Evolutionary conservation across 2,113 vertebrate genomes (phyloP).

Genomic region (Cavia porcellus): DNA sequence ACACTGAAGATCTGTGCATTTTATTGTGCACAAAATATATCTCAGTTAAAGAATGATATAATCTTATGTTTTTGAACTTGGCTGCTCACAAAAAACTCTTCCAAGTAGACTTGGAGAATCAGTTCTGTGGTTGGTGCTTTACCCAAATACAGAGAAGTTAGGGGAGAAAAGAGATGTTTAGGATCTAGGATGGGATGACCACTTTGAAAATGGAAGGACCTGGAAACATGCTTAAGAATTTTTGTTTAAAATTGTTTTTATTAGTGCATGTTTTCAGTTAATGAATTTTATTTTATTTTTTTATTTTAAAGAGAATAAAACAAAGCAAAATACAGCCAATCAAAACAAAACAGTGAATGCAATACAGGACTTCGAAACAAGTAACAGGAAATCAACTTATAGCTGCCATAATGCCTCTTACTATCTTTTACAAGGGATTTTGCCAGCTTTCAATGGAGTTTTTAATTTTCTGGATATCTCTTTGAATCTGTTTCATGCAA

Average conservation of each 20-base stretch:
- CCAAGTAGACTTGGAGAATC: background rate
- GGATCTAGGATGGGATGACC: background rate
- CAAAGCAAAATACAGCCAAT: no score
- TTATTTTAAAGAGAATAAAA: no score
- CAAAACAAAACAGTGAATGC: no score
- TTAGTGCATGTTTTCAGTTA: background rate
- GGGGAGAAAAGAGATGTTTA: background rate
- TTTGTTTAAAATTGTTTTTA: background rate
- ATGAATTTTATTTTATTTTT: background rate
- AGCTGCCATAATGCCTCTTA: no score
- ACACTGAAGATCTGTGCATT: conserved; percentile 12
- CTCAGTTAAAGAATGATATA: conserved; percentile 44
- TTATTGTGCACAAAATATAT: background rate
- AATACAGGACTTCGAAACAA: no score
- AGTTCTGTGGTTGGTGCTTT: background rate
- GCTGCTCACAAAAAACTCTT: background rate
- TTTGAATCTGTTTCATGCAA: no score
- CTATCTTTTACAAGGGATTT: no score
- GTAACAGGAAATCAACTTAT: no score
- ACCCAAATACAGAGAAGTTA: background rate
- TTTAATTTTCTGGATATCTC: no score
- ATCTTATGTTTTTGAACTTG: conserved; percentile 23
- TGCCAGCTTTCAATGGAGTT: no score
- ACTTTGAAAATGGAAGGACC: background rate
- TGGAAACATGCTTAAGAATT: background rate